Evolutionary conservation across 2,888 invertebrate species (phyloP), one percentile per base, ranked within the genome.

Genomic region (Rhingia campestris): DNA sequence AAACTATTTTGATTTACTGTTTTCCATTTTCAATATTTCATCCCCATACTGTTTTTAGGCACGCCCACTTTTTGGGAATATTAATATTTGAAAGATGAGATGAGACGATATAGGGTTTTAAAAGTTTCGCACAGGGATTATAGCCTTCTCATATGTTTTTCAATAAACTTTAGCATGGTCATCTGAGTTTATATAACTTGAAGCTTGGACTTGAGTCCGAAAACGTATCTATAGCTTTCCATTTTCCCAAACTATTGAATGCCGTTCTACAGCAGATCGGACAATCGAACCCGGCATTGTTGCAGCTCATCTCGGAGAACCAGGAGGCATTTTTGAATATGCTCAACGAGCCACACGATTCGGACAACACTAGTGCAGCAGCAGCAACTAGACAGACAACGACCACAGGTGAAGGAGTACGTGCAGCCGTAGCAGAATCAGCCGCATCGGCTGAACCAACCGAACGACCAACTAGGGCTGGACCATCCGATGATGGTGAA

Each of bases 251-350:
- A 88, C 93, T 99, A 87, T 92, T 99, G 88, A 98, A 98, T 92
- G 96, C 97, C 84, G 96, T 99, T 30, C 93, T 99, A 84, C 98
- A 98, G 92, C 98, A 99, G 92, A 97, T 99, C 91, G 98, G 99
- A 41, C 96, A 97, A 92, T 96, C 97, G 59, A 99, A 99, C 92
- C 99, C 99, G 69, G 97, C 97, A 66, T 93, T 99, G 56, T 93
- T 99, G 88, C 97, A 97, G 91, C 95, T 98, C 76, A 98, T 98
- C 89, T 96, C 97, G 58, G 96, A 97, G 90, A 97, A 97, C 90
- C 97, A 97, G 92, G 97, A 98, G 91, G 96, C 97, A 64, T 99
- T 99, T 93, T 96, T 99, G 32, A 94, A 97, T 90, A 97, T 99
- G 97, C 93, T 99, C 87, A 99, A 99, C 91, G 98, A 98, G 90